Conservation (phyloP, 2,888 invertebrate species). For the Nomada lathburiana region DNA sequence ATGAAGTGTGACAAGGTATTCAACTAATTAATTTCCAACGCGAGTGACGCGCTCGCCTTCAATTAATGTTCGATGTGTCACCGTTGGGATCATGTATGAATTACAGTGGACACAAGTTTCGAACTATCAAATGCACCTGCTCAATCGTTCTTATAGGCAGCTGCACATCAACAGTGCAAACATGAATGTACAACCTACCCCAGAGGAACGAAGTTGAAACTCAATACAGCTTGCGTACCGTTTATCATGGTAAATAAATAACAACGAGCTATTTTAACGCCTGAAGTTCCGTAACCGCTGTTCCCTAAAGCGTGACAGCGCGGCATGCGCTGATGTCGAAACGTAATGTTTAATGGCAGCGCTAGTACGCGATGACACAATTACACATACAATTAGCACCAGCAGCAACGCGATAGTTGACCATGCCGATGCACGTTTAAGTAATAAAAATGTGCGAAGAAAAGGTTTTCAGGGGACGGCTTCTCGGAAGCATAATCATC, state of each 20-base stretch:
- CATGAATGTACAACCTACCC: not conserved
- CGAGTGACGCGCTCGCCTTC: constrained; percentile 22
- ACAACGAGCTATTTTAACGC: constrained; percentile 7
- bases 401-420: constrained; percentile 19
- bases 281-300: constrained; percentile 38
- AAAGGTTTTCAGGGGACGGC: not conserved
- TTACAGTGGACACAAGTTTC: not conserved
- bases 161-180: not conserved
- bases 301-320: constrained; percentile 50
- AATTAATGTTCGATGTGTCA: constrained; percentile 13
- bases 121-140: no score
- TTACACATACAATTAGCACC: constrained; percentile 49
- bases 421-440: constrained; percentile 26
- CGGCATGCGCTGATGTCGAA: constrained; percentile 51
- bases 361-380: constrained; percentile 48
- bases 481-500: constrained; percentile 20
- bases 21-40: constrained; percentile 46
- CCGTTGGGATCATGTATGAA: not conserved
- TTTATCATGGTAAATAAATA: not conserved
- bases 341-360: constrained; percentile 50
- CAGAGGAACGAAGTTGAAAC: not conserved
- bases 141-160: not conserved
- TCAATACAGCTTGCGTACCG: not conserved
- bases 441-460: constrained; percentile 14
- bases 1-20: constrained; percentile 53